Evolutionary conservation across 2,888 invertebrate species (phyloP).

Genomic region (Endotricha flammealis): DNA sequence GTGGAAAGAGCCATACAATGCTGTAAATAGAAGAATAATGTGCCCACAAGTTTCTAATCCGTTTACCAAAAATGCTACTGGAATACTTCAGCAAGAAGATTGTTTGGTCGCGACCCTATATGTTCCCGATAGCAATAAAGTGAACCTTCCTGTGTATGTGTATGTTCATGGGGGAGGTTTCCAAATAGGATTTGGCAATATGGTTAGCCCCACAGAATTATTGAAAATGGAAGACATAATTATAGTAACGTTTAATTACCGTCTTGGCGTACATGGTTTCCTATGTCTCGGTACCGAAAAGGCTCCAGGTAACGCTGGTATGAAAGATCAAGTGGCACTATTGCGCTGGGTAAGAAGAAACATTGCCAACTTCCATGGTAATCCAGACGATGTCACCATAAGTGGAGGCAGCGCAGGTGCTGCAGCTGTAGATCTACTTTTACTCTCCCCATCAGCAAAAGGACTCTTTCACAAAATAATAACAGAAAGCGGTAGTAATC

Average conservation of each 20-base stretch:
- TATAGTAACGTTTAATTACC: slow-evolving; percentile 45
- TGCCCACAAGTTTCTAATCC: slow-evolving; percentile 31
- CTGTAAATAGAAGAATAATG: slow-evolving; percentile 24
- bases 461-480: slow-evolving; percentile 48
- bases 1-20: slow-evolving; percentile 34
- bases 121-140: slow-evolving; percentile 36
- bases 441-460: slow-evolving; percentile 37
- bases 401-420: slow-evolving; percentile 48
- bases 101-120: slow-evolving; percentile 53
- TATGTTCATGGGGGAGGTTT: slow-evolving; percentile 62
- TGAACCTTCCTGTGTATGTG: slow-evolving; percentile 51
- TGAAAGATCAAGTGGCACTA: slow-evolving; percentile 53
- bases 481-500: slow-evolving; percentile 40
- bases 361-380: slow-evolving; percentile 48
- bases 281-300: slow-evolving; percentile 48
- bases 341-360: slow-evolving; percentile 46
- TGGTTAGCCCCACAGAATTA: slow-evolving; percentile 29
- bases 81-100: slow-evolving; percentile 32
- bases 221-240: slow-evolving; percentile 33
- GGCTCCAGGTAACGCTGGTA: slow-evolving; percentile 52
- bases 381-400: slow-evolving; percentile 49
- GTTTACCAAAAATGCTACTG: background rate
- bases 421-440: slow-evolving; percentile 39
- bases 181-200: slow-evolving; percentile 42
- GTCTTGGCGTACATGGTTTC: slow-evolving; percentile 44